These are phyloP conservation scores for Diloba caeruleocephala DNA, from an alignment of 2,888 invertebrate genomes.

Conservation along the genomic window DNA sequence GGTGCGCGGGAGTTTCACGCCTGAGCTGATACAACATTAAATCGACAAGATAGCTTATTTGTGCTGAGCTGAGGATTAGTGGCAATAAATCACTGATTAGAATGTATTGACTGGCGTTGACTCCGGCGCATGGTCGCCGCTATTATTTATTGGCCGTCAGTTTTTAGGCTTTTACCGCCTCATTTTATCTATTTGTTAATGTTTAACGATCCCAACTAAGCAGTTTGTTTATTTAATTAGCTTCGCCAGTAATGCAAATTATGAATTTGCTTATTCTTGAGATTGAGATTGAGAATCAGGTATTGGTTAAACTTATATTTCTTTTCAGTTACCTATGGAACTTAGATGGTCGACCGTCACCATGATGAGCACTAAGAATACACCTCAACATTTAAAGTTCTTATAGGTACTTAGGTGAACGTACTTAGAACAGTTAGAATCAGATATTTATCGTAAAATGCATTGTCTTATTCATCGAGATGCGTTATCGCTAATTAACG, in stretches of 20 bases:
- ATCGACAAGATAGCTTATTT: conserved; percentile 89
- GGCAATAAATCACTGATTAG: conserved; percentile 89
- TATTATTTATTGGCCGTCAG: conserved; percentile 80
- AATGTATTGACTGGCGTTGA: conserved; percentile 88
- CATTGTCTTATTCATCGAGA: no score
- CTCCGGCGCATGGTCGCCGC: conserved; percentile 77
- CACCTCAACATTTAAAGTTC: conserved; percentile 19
- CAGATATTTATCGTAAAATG: conserved; percentile 45
- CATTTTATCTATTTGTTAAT: conserved; percentile 79
- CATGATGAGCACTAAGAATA: conserved; percentile 17
- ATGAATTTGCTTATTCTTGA: conserved; percentile 62
- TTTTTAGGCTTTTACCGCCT: conserved; percentile 80
- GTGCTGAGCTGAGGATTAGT: conserved; percentile 88
- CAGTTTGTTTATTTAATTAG: conserved; percentile 79
- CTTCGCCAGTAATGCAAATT: conserved; percentile 69
- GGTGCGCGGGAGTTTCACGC: conserved; percentile 89
- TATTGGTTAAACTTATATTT: conserved; percentile 55
- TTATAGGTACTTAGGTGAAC: conserved; percentile 21
- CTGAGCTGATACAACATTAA: conserved; percentile 88
- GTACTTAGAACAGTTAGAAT: conserved; percentile 37
- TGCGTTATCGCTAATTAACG: conserved; percentile 48
- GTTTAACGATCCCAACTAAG: conserved; percentile 71
- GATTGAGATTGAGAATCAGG: conserved; percentile 56
- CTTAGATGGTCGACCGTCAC: conserved; percentile 39
- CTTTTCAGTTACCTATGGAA: conserved; percentile 68